Evolutionary conservation across 2,797 vertebrate genomes (phyloP).

Genomic region (Ceryle rudis): DNA sequence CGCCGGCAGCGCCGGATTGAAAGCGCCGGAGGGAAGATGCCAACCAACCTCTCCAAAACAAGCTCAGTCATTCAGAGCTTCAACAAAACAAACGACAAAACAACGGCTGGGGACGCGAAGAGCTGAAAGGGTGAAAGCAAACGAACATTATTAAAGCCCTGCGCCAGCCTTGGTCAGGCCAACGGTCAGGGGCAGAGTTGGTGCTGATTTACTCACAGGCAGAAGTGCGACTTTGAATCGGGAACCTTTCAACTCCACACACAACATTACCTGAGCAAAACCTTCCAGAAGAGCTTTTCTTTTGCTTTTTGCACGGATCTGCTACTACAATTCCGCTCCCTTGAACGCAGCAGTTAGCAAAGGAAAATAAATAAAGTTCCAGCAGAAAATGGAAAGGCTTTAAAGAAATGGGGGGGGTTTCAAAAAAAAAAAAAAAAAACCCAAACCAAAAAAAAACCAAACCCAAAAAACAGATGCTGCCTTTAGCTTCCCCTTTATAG

Average conservation of each 20-base stretch:
- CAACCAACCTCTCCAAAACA: background rate
- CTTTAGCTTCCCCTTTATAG: background rate
- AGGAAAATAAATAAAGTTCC: background rate
- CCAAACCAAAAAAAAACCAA: no score
- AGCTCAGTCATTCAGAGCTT: background rate
- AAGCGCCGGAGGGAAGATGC: accelerated
- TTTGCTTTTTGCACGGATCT: background rate
- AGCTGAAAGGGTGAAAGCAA: background rate
- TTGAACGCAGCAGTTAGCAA: background rate
- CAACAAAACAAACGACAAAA: background rate
- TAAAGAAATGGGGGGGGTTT: background rate
- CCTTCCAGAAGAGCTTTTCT: background rate
- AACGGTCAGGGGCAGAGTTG: background rate
- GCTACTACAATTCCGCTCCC: background rate
- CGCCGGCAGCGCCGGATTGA: no score
- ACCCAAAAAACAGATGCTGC: background rate
- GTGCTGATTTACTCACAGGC: background rate
- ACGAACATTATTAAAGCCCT: accelerated
- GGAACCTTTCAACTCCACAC: accelerated
- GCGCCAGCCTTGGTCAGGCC: background rate
- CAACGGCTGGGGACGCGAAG: background rate
- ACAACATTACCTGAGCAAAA: accelerated
- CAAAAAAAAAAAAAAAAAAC: background rate
- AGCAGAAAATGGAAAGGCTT: background rate
- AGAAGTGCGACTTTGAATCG: background rate